phyloP scores from a whole-genome alignment of 2,113 vertebrate species.

The Galeopterus variegatus region DNA sequence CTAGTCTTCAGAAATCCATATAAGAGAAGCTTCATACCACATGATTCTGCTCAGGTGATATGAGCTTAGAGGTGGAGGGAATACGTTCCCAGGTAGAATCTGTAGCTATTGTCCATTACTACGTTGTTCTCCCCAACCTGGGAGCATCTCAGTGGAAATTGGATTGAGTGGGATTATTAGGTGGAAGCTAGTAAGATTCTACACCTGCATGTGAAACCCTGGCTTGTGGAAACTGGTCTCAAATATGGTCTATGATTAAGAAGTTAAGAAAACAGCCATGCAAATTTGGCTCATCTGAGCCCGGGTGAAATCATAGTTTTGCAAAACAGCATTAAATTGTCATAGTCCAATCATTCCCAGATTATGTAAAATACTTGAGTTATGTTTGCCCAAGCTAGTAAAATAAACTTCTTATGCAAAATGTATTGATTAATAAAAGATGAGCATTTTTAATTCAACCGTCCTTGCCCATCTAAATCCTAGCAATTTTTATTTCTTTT shows the following conservation, averaged over 20 bases:
- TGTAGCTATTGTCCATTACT: rapidly evolving
- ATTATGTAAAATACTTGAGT: conserved; percentile 76
- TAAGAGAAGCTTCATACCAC: background rate
- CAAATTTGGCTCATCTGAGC: background rate
- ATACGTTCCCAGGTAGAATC: background rate
- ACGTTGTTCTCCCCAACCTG: too few species aligned
- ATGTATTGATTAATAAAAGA: conserved; percentile 76
- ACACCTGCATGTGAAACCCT: background rate
- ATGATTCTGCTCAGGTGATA: too few species aligned
- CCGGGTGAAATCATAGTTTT: background rate
- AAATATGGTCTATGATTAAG: background rate
- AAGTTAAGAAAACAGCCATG: background rate
- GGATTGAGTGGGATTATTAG: background rate
- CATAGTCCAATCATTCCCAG: background rate
- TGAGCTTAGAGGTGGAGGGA: rapidly evolving
- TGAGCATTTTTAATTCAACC: conserved; percentile 77
- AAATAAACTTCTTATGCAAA: conserved; percentile 80
- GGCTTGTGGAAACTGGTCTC: background rate
- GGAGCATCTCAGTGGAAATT: background rate
- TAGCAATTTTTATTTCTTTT: conserved; percentile 63
- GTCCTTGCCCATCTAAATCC: conserved; percentile 11
- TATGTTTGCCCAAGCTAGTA: conserved; percentile 59
- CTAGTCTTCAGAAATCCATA: background rate
- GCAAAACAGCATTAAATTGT: conserved; percentile 29
- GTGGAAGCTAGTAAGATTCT: rapidly evolving